Evolutionary conservation across 1,140 invertebrate species (phyloP), one percentile per base, ranked within the genome.

Genomic region (Cherax destructor): DNA sequence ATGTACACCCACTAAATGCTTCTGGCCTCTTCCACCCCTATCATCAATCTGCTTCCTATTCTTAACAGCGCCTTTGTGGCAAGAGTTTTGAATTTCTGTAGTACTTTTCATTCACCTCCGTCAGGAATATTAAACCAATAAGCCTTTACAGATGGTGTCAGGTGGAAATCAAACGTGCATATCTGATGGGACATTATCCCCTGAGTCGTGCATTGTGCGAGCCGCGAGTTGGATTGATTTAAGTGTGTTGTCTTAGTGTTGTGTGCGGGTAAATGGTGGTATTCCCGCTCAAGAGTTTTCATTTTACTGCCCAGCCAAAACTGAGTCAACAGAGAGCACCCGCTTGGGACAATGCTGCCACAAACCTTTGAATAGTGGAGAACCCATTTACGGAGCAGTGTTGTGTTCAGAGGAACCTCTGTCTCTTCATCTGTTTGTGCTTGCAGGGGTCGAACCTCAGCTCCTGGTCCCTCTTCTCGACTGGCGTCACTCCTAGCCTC

Each of bases 81-180:
- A 56, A 81, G 50, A 81, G 18, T 30, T 81, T 81, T 30, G 21
- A 59, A 24, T 81, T 30, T 52, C 56, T 52, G 79, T 59, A 59
- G 30, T 13, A 69, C 83, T 72, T 72, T 69, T 49, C 83, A 85
- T 85, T 74, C 50, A 65, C 83, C 61, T 85, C 21, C 47, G 49
- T 85, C 69, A 65, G 50, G 65, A 74, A 24, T 69, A 85, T 74
- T 85, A 85, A 85, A 85, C 83, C 83, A 85, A 85, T 85, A 85
- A 47, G 69, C 16, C 61, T 74, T 85, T 85, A 74, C 83, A 85
- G 47, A n/a, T 11, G 10, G 21, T 13, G 83, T 69, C 83, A 76
- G n/a, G 83, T 50, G 41, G 30, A 74, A 85, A 74, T 69, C 83
- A 85, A 72, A 74, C 83, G 41, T 30, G 50, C 61, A 24, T 85